A percentile compares a stretch with the other conserved stretches of the same genome.
phyloP scores from a whole-genome alignment of 2,113 vertebrate species.

The Callocephalon fimbriatum region DNA sequence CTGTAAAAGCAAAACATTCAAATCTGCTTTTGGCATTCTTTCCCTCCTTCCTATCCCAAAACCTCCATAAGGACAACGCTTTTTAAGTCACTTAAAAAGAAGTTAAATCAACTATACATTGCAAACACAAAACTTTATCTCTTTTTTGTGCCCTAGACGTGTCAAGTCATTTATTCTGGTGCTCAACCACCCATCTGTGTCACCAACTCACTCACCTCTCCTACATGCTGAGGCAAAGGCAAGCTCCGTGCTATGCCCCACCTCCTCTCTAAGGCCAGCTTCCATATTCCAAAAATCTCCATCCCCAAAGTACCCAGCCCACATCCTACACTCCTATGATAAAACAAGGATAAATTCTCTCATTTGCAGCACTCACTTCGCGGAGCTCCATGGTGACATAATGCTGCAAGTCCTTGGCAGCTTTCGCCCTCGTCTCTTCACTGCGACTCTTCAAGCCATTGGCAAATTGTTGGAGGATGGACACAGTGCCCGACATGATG shows the following conservation, averaged over 20 bases:
- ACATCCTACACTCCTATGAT: fast-evolving
- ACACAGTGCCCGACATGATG: constrained; percentile 90
- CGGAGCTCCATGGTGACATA: constrained; percentile 98
- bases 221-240: background rate
- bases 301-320: background rate
- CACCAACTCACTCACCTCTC: background rate
- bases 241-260: background rate
- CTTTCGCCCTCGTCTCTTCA: constrained; percentile 93
- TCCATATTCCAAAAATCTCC: background rate
- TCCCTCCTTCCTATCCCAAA: background rate
- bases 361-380: constrained; percentile 78
- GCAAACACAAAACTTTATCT: background rate
- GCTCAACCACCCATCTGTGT: background rate
- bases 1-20: constrained; percentile 69
- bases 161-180: background rate
- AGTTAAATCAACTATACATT: background rate
- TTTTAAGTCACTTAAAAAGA: background rate
- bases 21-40: background rate
- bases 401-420: constrained; percentile 97
- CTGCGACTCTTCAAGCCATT: constrained; percentile 94
- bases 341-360: fast-evolving
- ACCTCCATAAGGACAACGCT: background rate
- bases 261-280: background rate
- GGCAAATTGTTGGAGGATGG: constrained; percentile 95
- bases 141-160: background rate